Evolutionary conservation across 2,888 invertebrate genomes (phyloP), one percentile per base, ranked within the genome.

Genomic region (Crocallis elinguaria): DNA sequence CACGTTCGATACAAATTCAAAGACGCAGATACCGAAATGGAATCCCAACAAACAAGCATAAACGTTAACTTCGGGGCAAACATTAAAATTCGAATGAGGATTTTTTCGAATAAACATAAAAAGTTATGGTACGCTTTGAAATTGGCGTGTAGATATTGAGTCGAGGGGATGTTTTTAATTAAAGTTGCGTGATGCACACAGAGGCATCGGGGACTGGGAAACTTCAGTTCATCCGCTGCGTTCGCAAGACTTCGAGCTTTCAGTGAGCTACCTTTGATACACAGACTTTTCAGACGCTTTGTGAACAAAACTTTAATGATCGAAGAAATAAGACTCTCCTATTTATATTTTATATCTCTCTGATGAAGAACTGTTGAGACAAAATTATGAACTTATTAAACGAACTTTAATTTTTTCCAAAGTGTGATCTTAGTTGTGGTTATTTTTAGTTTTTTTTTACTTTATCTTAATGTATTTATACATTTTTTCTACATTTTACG

Each of bases 131-230:
- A 43, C 62, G 58, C 73, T 72, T 73, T 73, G 60, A 65, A 69
- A 66, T 64, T 61, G 52, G 66, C 60, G 71, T 64, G 74, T 75
- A 75, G 27, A 42, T 33, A 51, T 39, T 9, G 42, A 42, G 32
- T 77, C 66, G 67, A 69, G 68, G 64, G 64, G 64, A 77, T 79
- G 69, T 74, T 82, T 77, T 82, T 84, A 82, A 85, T 84, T 82
- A 83, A 85, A 84, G 71, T 80, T 79, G 66, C 77, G 73, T 79
- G 69, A 75, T 72, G 68, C 70, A 73, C 65, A 70, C 70, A 67
- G 66, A 72, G 61, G 50, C 62, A 62, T 57, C 33, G 17, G 25
- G 38, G 36, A 64, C 57, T 68, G 41, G 43, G 58, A 57, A 75
- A 70, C 50, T 71, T 71, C 44, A 49, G 55, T 56, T 48, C 48